These are phyloP conservation scores for Myopa testacea DNA, from an alignment of 2,888 invertebrate genomes.

Conservation along the genomic window DNA sequence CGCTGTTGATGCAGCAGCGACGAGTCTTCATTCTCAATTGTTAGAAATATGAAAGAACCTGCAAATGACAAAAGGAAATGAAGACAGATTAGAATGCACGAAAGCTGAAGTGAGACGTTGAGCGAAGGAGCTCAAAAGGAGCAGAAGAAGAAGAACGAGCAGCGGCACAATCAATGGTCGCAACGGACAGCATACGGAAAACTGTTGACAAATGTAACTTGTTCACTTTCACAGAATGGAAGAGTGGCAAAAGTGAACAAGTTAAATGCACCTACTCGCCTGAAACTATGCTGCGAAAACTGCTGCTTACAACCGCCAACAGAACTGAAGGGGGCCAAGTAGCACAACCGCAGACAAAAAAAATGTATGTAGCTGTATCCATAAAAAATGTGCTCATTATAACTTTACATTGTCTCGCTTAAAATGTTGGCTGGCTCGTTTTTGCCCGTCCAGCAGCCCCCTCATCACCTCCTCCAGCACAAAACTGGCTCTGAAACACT, in stretches of 20 bases:
- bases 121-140: background rate
- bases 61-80: constrained; percentile 63
- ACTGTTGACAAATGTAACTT: constrained; percentile 36
- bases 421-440: constrained; percentile 5
- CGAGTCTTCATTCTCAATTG: constrained; percentile 75
- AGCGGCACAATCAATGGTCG: background rate
- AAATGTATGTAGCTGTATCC: background rate
- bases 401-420: constrained; percentile 5
- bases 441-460: background rate
- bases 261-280: background rate
- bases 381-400: constrained; percentile 19
- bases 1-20: constrained; percentile 69
- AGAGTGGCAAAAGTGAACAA: background rate
- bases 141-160: background rate
- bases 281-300: constrained; percentile 20
- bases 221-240: constrained; percentile 15
- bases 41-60: constrained; percentile 85
- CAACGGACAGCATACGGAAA: constrained; percentile 18
- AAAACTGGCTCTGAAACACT: constrained; percentile 2
- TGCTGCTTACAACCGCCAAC: background rate
- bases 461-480: background rate
- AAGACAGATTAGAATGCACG: constrained; percentile 41
- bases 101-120: background rate
- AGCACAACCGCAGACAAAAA: background rate
- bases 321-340: background rate